A percentile compares a stretch with the other conserved stretches of the same genome.
phyloP scores from a whole-genome alignment of 2,113 vertebrate species.

The Vulpes vulpes region DNA sequence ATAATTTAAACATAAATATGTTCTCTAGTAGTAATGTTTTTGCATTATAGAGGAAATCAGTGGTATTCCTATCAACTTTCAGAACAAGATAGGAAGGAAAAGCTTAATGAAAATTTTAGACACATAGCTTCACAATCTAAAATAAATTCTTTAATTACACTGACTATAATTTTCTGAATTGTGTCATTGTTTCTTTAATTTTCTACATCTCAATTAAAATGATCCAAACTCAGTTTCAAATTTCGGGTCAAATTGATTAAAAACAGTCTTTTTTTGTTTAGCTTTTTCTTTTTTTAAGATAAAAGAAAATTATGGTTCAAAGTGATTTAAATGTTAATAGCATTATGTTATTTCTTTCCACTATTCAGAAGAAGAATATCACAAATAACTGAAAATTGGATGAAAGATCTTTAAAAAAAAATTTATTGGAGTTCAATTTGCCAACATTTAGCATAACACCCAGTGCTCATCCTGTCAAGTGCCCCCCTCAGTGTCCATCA shows the following conservation, averaged over 20 bases:
- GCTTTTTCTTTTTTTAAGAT: constrained; percentile 15
- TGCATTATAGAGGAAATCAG: constrained; percentile 26
- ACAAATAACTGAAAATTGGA: not conserved
- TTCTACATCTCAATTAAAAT: not conserved
- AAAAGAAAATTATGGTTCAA: not conserved
- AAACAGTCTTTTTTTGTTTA: not conserved
- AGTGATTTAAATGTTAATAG: not conserved
- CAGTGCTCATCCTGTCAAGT: too few species aligned
- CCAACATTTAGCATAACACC: too few species aligned
- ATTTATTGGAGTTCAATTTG: too few species aligned
- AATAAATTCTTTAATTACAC: constrained; percentile 37
- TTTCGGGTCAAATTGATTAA: not conserved
- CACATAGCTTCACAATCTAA: not conserved
- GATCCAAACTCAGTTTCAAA: not conserved
- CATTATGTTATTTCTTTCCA: not conserved
- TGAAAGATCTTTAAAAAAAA: not conserved
- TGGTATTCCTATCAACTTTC: constrained; percentile 17
- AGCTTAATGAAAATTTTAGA: constrained; percentile 50
- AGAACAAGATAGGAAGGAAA: not conserved
- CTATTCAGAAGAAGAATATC: not conserved
- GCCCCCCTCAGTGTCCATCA: too few species aligned
- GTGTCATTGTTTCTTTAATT: constrained; percentile 40
- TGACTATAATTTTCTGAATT: not conserved
- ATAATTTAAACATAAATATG: too few species aligned
- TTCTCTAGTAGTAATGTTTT: constrained; percentile 50